phyloP scores from a whole-genome alignment of 2,888 invertebrate genomes.

The Criorhina ranunculi region DNA sequence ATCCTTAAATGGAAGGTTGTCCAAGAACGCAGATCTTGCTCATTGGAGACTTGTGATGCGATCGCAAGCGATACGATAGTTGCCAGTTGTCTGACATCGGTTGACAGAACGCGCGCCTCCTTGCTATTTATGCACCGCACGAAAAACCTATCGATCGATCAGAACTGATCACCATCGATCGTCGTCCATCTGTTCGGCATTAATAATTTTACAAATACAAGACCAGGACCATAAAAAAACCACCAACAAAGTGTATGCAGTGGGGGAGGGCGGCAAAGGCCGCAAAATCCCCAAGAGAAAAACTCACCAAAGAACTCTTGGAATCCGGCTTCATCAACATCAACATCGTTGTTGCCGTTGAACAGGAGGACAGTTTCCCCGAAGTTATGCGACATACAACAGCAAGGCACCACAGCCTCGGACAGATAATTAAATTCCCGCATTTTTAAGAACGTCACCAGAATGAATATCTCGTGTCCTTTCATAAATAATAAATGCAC shows the following conservation, averaged over 20 bases:
- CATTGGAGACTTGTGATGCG: slow-evolving; percentile 11
- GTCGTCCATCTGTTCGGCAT: slow-evolving; percentile 74
- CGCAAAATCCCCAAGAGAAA: slow-evolving; percentile 44
- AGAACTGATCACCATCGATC: slow-evolving; percentile 72
- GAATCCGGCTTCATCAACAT: slow-evolving; percentile 65
- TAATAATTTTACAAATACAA: slow-evolving; percentile 74
- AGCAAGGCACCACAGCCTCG: slow-evolving; percentile 58
- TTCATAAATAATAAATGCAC: slow-evolving; percentile 76
- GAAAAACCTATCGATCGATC: slow-evolving; percentile 75
- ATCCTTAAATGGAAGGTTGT: slow-evolving; percentile 82
- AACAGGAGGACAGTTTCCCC: slow-evolving; percentile 51
- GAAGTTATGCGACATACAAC: slow-evolving; percentile 69
- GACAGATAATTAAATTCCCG: slow-evolving; percentile 76
- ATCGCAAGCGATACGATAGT: slow-evolving; percentile 43
- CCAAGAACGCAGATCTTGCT: slow-evolving; percentile 57
- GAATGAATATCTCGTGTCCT: slow-evolving; percentile 75
- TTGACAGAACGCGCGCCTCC: slow-evolving; percentile 70
- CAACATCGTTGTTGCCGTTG: slow-evolving; percentile 11
- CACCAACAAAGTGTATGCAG: slow-evolving; percentile 34
- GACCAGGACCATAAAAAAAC: slow-evolving; percentile 43
- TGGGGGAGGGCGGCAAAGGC: slow-evolving; percentile 28
- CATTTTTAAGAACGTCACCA: slow-evolving; percentile 74
- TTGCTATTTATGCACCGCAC: slow-evolving; percentile 69
- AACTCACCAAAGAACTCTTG: slow-evolving; percentile 61
- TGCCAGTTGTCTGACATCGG: slow-evolving; percentile 72